Evolutionary conservation across 2,888 invertebrate species (phyloP).

Genomic region (Cephus spinipes): DNA sequence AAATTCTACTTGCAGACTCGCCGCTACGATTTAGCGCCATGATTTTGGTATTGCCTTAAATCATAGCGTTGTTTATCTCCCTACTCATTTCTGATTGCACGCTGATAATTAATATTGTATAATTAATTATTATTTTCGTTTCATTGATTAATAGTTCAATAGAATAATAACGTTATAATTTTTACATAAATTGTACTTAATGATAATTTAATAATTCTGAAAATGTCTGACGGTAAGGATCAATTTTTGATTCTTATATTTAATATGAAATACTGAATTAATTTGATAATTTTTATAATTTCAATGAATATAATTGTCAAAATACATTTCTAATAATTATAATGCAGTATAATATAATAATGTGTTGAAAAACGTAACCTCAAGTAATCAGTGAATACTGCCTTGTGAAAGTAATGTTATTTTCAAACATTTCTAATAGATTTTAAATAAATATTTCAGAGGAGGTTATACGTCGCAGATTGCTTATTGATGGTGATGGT

Average conservation of each 20-base stretch:
- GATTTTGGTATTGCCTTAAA: no score
- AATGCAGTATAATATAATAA: background rate
- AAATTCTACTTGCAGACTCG: no score
- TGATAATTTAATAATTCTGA: background rate
- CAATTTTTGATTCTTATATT: background rate
- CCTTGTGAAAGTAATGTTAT: background rate
- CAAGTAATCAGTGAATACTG: no score
- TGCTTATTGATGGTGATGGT: constrained; percentile 97
- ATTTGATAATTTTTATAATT: background rate
- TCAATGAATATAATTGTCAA: background rate
- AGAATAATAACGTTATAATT: background rate
- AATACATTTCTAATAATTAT: background rate
- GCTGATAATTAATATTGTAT: background rate
- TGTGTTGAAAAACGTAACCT: background rate
- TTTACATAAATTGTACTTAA: background rate
- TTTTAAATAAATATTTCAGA: constrained; percentile 71
- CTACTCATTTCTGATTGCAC: no score
- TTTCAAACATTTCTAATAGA: background rate
- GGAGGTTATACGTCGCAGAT: constrained; percentile 90
- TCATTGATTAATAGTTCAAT: background rate
- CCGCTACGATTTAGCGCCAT: no score
- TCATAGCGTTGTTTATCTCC: no score
- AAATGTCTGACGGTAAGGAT: background rate
- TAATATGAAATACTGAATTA: background rate
- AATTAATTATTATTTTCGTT: background rate